Conservation (phyloP, 2,113 vertebrate species). For the Electrona antarctica region DNA sequence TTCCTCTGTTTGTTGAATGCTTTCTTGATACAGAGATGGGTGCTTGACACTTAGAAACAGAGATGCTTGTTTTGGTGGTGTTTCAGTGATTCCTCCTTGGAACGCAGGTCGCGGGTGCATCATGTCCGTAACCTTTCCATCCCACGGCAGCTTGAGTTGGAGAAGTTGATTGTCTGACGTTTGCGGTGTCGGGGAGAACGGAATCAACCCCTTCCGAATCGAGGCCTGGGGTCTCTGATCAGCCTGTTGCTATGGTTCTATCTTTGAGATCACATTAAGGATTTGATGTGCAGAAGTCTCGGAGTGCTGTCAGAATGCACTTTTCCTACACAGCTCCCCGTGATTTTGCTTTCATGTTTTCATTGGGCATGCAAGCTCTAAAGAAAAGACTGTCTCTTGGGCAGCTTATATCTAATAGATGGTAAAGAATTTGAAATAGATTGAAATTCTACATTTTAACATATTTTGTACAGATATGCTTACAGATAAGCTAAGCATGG, state of each 20-base stretch:
- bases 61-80: slow-evolving; percentile 31
- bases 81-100: slow-evolving; percentile 33
- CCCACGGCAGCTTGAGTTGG: slow-evolving; percentile 43
- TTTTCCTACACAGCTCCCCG: slow-evolving; percentile 34
- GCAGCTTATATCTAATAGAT: slow-evolving; percentile 54
- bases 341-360: slow-evolving; percentile 47
- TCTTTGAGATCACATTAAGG: slow-evolving; percentile 43
- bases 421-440: slow-evolving; percentile 36
- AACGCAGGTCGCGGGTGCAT: slow-evolving; percentile 53
- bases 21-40: slow-evolving; percentile 32
- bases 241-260: slow-evolving; percentile 47
- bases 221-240: slow-evolving; percentile 40
- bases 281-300: slow-evolving; percentile 37
- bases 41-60: slow-evolving; percentile 28
- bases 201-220: slow-evolving; percentile 41
- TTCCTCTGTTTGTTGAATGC: slow-evolving; percentile 43
- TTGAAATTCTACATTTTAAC: slow-evolving; percentile 28
- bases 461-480: slow-evolving; percentile 48
- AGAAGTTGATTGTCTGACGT: slow-evolving; percentile 56
- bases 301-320: slow-evolving; percentile 29
- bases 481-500: slow-evolving; percentile 35
- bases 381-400: slow-evolving; percentile 50
- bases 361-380: slow-evolving; percentile 48
- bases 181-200: slow-evolving; percentile 36
- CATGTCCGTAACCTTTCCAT: slow-evolving; percentile 48